phyloP scores from a whole-genome alignment of 2,888 invertebrate genomes.

The Trissolcus brochymenae region DNA sequence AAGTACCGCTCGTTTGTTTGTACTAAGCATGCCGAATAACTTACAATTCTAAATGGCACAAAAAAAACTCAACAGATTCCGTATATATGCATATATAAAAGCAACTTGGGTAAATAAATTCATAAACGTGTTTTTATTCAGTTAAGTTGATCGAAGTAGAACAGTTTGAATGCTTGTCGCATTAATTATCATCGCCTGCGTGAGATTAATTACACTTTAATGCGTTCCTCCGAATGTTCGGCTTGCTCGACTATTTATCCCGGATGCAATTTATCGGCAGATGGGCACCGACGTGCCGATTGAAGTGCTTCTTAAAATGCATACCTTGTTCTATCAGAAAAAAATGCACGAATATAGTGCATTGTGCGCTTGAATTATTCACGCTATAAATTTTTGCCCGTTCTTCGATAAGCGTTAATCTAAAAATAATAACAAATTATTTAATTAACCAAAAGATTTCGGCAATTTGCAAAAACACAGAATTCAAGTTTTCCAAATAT shows the following conservation, averaged over 20 bases:
- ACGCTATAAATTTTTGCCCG: too few relatives aligned
- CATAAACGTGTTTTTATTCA: neutral
- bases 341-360: constrained; percentile 47
- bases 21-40: too few relatives aligned
- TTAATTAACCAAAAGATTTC: too few relatives aligned
- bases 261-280: constrained; percentile 60
- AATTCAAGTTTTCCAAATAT: too few relatives aligned
- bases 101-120: too few relatives aligned
- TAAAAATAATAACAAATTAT: too few relatives aligned
- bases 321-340: constrained; percentile 39
- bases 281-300: constrained; percentile 54
- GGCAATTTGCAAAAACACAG: too few relatives aligned
- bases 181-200: constrained; percentile 56
- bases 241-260: constrained; percentile 45
- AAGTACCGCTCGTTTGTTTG: too few relatives aligned
- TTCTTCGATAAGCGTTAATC: too few relatives aligned
- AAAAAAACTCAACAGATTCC: neutral
- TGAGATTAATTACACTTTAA: constrained; percentile 58
- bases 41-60: too few relatives aligned
- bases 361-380: constrained; percentile 7
- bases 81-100: too few relatives aligned
- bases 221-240: constrained; percentile 51
- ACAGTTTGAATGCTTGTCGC: constrained; percentile 41
- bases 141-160: constrained; percentile 47
- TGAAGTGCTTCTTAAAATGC: constrained; percentile 51